Conservation (phyloP, 2,888 invertebrate genomes). For the Esperia sulphurella region DNA sequence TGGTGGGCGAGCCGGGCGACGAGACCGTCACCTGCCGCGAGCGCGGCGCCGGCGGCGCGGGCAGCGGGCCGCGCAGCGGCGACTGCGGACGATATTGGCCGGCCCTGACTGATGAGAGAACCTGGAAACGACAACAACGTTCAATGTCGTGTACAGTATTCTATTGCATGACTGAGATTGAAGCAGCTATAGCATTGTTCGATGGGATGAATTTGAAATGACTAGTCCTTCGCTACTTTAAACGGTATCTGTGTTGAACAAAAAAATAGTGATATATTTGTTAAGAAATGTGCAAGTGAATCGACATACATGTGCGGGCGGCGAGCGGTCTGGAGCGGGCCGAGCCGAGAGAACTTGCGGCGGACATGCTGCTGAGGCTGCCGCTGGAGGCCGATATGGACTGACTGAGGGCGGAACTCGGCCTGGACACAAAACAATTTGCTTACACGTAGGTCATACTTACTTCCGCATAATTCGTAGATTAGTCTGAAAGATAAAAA, state of each 20-base stretch:
- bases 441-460: too few species aligned
- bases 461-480: too few species aligned
- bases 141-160: too few species aligned
- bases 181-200: neutral
- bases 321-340: constrained; percentile 82
- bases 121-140: constrained; percentile 45
- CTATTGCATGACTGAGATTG: neutral
- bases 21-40: constrained; percentile 73
- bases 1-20: constrained; percentile 93
- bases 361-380: constrained; percentile 79
- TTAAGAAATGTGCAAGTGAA: neutral
- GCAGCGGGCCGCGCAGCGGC: constrained; percentile 81
- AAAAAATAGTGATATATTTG: too few species aligned
- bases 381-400: constrained; percentile 82
- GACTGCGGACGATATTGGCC: constrained; percentile 86
- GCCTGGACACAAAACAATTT: constrained; percentile 60
- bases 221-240: too few species aligned
- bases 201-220: neutral
- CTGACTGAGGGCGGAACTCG: constrained; percentile 90
- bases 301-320: constrained; percentile 82
- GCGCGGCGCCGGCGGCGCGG: constrained; percentile 67
- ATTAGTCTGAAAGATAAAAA: too few species aligned
- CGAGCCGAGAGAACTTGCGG: constrained; percentile 79
- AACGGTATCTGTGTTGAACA: too few species aligned
- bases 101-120: constrained; percentile 86